Evolutionary conservation across 2,113 vertebrate genomes (phyloP).

Genomic region (Brachirus orientalis): DNA sequence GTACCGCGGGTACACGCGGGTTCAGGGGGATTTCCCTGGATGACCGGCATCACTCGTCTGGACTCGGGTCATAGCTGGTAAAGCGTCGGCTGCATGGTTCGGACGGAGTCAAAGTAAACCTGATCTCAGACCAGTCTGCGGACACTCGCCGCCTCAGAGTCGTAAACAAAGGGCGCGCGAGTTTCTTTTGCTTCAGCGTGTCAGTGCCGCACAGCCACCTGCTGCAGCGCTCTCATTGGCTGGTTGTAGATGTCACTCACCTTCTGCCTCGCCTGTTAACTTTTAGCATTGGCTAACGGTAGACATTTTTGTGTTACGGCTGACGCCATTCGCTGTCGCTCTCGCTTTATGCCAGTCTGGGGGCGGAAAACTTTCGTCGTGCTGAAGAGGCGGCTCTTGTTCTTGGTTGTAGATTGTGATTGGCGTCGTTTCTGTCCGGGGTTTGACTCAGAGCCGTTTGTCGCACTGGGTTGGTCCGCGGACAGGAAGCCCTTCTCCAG

Average conservation of each 20-base stretch:
- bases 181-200: conserved; percentile 59
- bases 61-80: conserved; percentile 41
- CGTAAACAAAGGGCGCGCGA: conserved; percentile 82
- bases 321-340: conserved; percentile 54
- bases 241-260: conserved; percentile 9
- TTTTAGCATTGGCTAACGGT: conserved; percentile 48
- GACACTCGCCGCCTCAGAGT: conserved; percentile 7
- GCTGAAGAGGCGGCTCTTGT: conserved; percentile 68
- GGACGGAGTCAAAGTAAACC: conserved; percentile 11
- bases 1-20: background rate
- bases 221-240: conserved; percentile 65
- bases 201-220: conserved; percentile 75
- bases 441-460: conserved; percentile 11
- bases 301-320: background rate
- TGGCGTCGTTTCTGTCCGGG: conserved; percentile 38
- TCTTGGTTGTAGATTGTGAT: conserved; percentile 47
- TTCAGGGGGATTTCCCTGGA: conserved; percentile 24
- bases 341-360: conserved; percentile 43
- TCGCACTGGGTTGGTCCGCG: conserved; percentile 59
- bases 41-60: conserved; percentile 45
- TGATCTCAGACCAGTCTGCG: conserved; percentile 50
- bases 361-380: conserved; percentile 59
- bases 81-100: background rate
- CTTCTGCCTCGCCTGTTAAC: background rate
- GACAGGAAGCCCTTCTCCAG: conserved; percentile 52